Base-by-base conservation (phyloP, 2,888 invertebrate species). In the Belgica antarctica region DNA sequence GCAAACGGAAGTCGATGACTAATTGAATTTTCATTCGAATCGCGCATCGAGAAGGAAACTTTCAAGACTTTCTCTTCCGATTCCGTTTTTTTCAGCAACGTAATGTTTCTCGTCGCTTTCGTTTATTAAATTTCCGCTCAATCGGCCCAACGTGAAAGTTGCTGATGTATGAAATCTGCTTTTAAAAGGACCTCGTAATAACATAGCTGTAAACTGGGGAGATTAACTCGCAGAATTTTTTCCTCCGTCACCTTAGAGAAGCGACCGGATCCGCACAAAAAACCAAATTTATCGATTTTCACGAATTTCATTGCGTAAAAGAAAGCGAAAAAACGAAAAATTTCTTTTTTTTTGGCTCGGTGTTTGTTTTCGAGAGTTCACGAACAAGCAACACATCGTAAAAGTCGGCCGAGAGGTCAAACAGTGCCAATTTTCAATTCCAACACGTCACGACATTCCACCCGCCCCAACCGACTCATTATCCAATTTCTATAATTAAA, bases 401-500 rank as follows among this genome's bases (percentile, higher is more conserved):
- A 41, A 41, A 41, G 41, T n/a, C n/a, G n/a, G n/a, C n/a, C n/a
- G n/a, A n/a, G 41, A 41, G 10, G 41, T 12, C 41, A 41, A 41
- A 5, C 22, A 63, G 63, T 63, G 63, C 63, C 63, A 63, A 63
- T 63, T 36, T 63, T 41, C 41, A 63, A 63, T 63, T 62, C 41
- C 25, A 41, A 22, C 22, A 63, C 25, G 41, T 63, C 63, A 63
- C 63, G 63, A 24, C 36, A 63, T 28, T n/a, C 52, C 12, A 7
- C 10, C 46, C 4, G 19, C 52, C 52, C 52, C 52, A 19, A n/a
- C 52, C 27, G 66, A 66, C 66, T 66, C 66, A 66, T 66, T 66
- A 66, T 66, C 66, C 66, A 68, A 57, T 68, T 41, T 57, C 52
- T 68, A 68, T 68, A 68, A 68, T 68, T 68, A 68, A 68, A 68